Percentiles rank a stretch among this genome's conserved stretches.
These are phyloP conservation scores for Cephus cinctus DNA, from an alignment of 1,140 invertebrate species.

Conservation along the genomic window DNA sequence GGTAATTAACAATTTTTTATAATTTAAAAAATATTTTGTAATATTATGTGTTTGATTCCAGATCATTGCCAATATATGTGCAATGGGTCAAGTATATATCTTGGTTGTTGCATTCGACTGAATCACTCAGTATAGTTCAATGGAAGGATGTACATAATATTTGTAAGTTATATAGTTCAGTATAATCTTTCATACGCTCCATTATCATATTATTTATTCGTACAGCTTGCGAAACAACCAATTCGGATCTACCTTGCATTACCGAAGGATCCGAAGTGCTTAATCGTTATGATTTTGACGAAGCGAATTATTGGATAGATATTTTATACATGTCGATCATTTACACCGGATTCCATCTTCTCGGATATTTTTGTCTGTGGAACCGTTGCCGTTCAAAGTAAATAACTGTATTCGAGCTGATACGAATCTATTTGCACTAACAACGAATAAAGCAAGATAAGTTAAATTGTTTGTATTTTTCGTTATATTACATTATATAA, in stretches of 20 bases:
- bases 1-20: conserved; percentile 56
- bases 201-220: conserved; percentile 27
- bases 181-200: conserved; percentile 20
- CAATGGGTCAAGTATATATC: conserved; percentile 87
- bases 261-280: conserved; percentile 70
- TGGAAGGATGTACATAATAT: conserved; percentile 77
- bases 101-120: conserved; percentile 91
- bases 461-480: too few relatives aligned
- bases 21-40: conserved; percentile 15
- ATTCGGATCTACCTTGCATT: conserved; percentile 67
- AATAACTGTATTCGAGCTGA: too few relatives aligned
- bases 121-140: conserved; percentile 80
- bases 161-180: conserved; percentile 59
- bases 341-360: conserved; percentile 68
- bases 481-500: too few relatives aligned
- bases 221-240: conserved; percentile 65
- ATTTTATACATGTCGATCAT: conserved; percentile 65
- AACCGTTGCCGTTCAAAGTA: conserved; percentile 65
- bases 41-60: conserved; percentile 45
- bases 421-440: too few relatives aligned
- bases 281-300: conserved; percentile 69
- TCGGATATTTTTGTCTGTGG: conserved; percentile 67
- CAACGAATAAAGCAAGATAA: too few relatives aligned
- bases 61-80: conserved; percentile 77
- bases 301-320: conserved; percentile 64